Evolutionary conservation across 2,888 invertebrate genomes (phyloP).

Genomic region (Drosophila tanythrix): DNA sequence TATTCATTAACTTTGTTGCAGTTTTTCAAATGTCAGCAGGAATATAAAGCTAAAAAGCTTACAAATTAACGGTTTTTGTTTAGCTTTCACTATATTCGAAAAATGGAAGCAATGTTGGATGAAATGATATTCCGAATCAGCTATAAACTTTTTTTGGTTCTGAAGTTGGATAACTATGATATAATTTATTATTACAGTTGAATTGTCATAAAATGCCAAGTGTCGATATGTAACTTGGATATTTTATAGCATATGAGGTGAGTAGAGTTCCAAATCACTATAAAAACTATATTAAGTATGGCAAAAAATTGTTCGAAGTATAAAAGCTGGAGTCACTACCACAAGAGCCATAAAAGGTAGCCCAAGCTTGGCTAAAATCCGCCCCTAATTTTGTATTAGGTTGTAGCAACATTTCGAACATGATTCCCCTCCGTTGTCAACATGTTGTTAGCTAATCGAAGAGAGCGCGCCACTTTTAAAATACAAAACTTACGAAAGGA

Average conservation of each 20-base stretch:
- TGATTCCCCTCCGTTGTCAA: constrained; percentile 33
- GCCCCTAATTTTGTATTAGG: background rate
- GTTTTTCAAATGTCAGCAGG: no score
- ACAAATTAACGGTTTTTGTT: background rate
- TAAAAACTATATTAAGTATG: constrained; percentile 1
- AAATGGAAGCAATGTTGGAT: background rate
- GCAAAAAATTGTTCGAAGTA: background rate
- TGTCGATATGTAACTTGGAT: background rate
- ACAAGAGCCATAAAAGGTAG: background rate
- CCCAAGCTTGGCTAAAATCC: constrained; percentile 2
- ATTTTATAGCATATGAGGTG: constrained; percentile 23
- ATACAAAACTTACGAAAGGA: no score
- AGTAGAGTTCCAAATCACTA: background rate
- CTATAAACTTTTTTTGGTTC: background rate
- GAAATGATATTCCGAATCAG: background rate
- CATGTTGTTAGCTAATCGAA: constrained; percentile 27
- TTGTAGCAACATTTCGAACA: constrained; percentile 15
- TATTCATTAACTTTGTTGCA: background rate
- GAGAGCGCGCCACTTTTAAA: constrained; percentile 29
- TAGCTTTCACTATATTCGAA: background rate
- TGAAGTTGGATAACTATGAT: background rate
- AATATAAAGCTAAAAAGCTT: background rate
- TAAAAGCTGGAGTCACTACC: background rate
- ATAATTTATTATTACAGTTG: constrained; percentile 1
- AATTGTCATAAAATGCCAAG: constrained; percentile 3